These are phyloP conservation scores for Apoda limacodes DNA, from an alignment of 2,888 invertebrate species.

Conservation along the genomic window DNA sequence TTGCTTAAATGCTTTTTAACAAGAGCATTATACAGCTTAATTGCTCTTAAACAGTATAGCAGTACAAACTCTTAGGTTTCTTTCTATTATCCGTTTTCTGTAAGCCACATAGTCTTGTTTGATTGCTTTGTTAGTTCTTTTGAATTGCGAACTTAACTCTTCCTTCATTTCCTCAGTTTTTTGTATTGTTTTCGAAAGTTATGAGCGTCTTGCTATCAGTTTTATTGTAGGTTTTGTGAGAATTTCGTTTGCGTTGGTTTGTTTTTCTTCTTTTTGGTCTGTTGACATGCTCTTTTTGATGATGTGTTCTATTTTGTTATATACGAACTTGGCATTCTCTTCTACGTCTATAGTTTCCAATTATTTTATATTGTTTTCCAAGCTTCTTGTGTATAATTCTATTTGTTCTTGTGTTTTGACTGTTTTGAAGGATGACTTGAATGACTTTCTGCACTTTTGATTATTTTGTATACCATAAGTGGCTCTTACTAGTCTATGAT, in stretches of 20 bases:
- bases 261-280: conserved; percentile 3
- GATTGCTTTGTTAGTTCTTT: conserved; percentile 9
- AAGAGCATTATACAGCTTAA: too few species aligned
- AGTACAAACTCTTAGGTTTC: conserved; percentile 9
- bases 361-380: conserved; percentile 6
- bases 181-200: conserved; percentile 10
- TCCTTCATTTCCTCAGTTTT: conserved; percentile 11
- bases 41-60: too few species aligned
- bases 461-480: conserved; percentile 2
- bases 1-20: conserved; percentile 14
- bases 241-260: conserved; percentile 6
- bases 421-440: conserved; percentile 1
- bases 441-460: conserved; percentile 8
- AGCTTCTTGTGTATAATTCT: conserved; percentile 3
- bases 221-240: conserved; percentile 5
- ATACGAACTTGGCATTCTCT: conserved; percentile 4
- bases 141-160: conserved; percentile 8
- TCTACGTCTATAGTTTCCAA: conserved; percentile 1
- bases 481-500: conserved; percentile 9
- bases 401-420: conserved; percentile 5
- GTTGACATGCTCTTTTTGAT: conserved; percentile 7
- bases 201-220: conserved; percentile 8
- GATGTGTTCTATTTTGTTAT: conserved; percentile 6
- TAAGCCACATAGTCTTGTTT: conserved; percentile 9
- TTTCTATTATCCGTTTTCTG: conserved; percentile 12